These are phyloP conservation scores for Melangyna quadrimaculata DNA, from an alignment of 2,888 invertebrate species.

Conservation along the genomic window DNA sequence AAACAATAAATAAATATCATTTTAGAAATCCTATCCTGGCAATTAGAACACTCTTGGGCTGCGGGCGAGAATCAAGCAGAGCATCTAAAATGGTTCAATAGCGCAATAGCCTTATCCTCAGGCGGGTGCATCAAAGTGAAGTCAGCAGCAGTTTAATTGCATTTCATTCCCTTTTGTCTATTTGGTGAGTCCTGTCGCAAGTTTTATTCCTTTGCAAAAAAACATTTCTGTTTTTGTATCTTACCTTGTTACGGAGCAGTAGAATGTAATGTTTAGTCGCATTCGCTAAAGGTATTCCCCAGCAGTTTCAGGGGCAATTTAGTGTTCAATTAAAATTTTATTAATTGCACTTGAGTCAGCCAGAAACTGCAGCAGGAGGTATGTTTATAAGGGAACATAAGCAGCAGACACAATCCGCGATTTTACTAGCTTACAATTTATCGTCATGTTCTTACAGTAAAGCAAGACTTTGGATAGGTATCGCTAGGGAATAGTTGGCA, in stretches of 20 bases:
- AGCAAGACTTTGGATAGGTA: conserved; percentile 34
- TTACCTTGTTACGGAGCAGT: conserved; percentile 35
- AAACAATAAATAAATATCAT: conserved; percentile 49
- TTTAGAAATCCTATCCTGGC: conserved; percentile 52
- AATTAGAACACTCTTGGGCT: conserved; percentile 52
- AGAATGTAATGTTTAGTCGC: conserved; percentile 46
- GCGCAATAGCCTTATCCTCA: conserved; percentile 14
- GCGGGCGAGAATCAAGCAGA: not conserved
- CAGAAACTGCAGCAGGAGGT: conserved; percentile 27
- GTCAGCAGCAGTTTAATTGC: conserved; percentile 61
- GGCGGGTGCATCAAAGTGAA: conserved; percentile 67
- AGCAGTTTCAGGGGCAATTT: conserved; percentile 51
- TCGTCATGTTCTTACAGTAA: not conserved
- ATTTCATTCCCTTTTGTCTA: conserved; percentile 48
- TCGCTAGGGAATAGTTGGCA: conserved; percentile 41
- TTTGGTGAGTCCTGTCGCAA: conserved; percentile 27
- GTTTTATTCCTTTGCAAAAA: conserved; percentile 17
- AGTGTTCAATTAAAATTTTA: conserved; percentile 69
- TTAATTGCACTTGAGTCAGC: conserved; percentile 55
- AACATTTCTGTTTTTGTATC: conserved; percentile 12
- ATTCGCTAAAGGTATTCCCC: conserved; percentile 2
- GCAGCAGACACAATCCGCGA: conserved; percentile 48
- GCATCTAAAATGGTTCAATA: not conserved
- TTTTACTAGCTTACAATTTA: conserved; percentile 19
- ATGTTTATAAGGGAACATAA: conserved; percentile 28